Evolutionary conservation across 2,113 vertebrate genomes (phyloP), one percentile per base, ranked within the genome.

Genomic region (Phylloscopus trochilus): DNA sequence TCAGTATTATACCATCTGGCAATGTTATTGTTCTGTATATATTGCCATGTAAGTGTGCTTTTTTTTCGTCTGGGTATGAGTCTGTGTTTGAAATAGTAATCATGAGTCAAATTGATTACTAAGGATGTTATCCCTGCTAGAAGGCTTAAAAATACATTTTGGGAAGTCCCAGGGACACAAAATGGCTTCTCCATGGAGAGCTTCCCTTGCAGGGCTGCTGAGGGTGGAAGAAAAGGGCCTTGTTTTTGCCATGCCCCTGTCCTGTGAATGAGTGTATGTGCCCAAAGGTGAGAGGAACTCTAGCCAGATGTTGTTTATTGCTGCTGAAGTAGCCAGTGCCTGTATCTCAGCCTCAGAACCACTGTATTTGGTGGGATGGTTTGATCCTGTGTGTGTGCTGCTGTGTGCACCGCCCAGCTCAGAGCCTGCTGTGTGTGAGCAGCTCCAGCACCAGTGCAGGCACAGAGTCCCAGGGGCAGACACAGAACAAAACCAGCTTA

Each of bases 1-100:
- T 95, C 96, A 77, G 72, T 59, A 64, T 88, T 89, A 58, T 51
- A 62, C 96, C 96, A 94, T 95, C 94, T 96, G 96, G 94, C 94
- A 92, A 28, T 76, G 68, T 96, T 95, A 82, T 59, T 96, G 96
- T 95, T 96, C 76, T 82, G 79, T 94, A 53, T 81, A 83, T 53
- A 70, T 84, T 92, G 66, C 92, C 79, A 79, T 85, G 89, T 83
- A 87, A 94, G 95, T 31, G 69, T 15, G 15, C 89, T 78, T 86
- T 77, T 86, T 77, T 58, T 52, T 95, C 0, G 2, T 74, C 83
- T 80, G 92, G 75, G 67, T 75, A 67, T 19, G 60, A 91, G 93
- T 62, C 82, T 92, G 37, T 66, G 64, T 90, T 93, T 95, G 94
- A 93, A 96, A 97, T 85, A 87, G 89, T 92, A 93, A 92, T 84